Percentiles rank a stretch among this genome's conserved stretches.
These are phyloP conservation scores for Pangasius larnaudii DNA, from an alignment of 2,797 vertebrate species.

Conservation along the genomic window DNA sequence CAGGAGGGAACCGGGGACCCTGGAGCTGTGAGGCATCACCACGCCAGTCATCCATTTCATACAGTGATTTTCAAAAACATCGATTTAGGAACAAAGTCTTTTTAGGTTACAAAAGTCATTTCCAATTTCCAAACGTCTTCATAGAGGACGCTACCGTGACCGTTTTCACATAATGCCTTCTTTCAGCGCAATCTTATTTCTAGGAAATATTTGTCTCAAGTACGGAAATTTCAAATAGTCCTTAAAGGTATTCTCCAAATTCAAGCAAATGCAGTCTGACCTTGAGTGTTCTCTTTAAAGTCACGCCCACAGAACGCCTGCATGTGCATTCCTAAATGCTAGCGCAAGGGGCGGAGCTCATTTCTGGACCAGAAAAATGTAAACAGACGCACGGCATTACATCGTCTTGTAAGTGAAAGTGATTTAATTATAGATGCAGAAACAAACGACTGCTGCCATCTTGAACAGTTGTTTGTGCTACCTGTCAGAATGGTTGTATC, in stretches of 20 bases:
- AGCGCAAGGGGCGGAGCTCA: not conserved
- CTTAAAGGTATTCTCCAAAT: not conserved
- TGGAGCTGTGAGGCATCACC: not conserved
- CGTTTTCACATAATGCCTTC: not conserved
- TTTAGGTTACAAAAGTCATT: not conserved
- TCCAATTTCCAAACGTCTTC: not conserved
- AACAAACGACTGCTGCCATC: not conserved
- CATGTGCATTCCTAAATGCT: not conserved
- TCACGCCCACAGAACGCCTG: not conserved
- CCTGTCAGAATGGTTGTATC: not conserved
- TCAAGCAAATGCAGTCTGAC: not conserved
- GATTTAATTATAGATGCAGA: not conserved
- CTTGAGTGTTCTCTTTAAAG: not conserved
- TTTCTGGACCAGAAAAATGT: not conserved
- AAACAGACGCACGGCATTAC: not conserved
- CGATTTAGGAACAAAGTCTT: not conserved
- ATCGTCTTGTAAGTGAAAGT: not conserved
- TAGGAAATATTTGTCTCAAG: not conserved
- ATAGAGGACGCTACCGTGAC: not conserved
- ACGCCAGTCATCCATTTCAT: not conserved
- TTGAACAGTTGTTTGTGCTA: not conserved
- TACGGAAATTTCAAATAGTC: not conserved
- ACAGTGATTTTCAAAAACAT: not conserved
- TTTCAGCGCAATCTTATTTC: not conserved
- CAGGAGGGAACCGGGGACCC: not conserved